A percentile compares a stretch with the other conserved stretches of the same genome.
Conservation (phyloP, 2,113 vertebrate species). For the Psittacara wagleri region DNA sequence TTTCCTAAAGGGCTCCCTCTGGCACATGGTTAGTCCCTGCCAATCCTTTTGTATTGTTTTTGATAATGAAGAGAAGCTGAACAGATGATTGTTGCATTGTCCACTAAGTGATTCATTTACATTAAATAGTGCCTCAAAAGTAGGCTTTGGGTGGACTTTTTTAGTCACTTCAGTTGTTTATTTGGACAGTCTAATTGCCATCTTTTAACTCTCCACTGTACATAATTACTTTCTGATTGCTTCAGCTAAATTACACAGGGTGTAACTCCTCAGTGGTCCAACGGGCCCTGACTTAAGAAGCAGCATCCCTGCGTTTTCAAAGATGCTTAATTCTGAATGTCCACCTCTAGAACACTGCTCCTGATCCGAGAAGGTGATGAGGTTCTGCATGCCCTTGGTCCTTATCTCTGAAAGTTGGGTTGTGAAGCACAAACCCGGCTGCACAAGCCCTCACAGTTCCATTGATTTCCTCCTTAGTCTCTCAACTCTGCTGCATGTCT, state of each 20-base stretch:
- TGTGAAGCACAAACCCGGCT: not conserved
- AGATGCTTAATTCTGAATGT: not conserved
- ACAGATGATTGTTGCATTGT: conserved; percentile 68
- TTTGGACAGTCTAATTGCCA: conserved; percentile 38
- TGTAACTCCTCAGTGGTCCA: not conserved
- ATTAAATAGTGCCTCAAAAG: conserved; percentile 56
- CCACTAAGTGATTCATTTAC: conserved; percentile 67
- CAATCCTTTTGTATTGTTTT: conserved; percentile 61
- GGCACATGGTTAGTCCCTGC: conserved; percentile 32
- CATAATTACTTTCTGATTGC: conserved; percentile 46
- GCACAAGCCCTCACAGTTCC: not conserved
- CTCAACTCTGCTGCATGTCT: not conserved
- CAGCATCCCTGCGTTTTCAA: not conserved
- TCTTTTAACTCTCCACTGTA: conserved; percentile 48
- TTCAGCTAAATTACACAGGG: not conserved
- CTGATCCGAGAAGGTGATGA: not conserved
- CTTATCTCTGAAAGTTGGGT: not conserved
- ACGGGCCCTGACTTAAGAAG: not conserved
- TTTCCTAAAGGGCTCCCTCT: conserved; percentile 67
- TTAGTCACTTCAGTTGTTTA: conserved; percentile 47
- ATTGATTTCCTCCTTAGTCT: not conserved
- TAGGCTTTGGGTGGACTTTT: conserved; percentile 40
- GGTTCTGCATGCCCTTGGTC: not conserved
- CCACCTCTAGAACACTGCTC: not conserved
- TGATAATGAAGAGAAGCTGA: conserved; percentile 68